These are phyloP conservation scores for Dryobota labecula DNA, from an alignment of 2,888 invertebrate species.

Conservation along the genomic window DNA sequence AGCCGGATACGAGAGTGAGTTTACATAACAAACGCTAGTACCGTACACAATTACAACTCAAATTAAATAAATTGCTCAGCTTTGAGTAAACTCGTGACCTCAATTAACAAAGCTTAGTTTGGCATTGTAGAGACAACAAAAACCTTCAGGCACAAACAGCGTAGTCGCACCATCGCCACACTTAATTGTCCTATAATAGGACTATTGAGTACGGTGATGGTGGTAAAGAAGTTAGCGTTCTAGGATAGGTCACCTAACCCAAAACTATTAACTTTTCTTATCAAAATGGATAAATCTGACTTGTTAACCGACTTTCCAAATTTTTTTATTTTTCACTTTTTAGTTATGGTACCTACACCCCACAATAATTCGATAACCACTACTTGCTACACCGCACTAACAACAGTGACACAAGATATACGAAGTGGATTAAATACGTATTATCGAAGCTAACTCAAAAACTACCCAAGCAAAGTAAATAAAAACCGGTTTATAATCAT, in stretches of 20 bases:
- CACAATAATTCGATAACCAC: too few relatives aligned
- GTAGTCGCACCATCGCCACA: slow-evolving; percentile 1
- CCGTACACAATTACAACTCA: slow-evolving; percentile 58
- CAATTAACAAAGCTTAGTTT: slow-evolving; percentile 43
- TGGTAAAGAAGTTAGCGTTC: not conserved
- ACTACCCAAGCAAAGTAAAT: too few relatives aligned
- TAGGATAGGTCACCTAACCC: not conserved
- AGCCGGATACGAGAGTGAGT: slow-evolving; percentile 82
- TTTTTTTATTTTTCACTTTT: too few relatives aligned
- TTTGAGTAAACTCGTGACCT: slow-evolving; percentile 54
- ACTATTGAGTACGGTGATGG: not conserved
- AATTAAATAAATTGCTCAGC: slow-evolving; percentile 57
- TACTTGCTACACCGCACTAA: too few relatives aligned
- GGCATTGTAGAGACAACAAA: slow-evolving; percentile 27
- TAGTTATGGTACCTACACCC: too few relatives aligned
- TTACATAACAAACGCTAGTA: slow-evolving; percentile 75
- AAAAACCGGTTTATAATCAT: too few relatives aligned
- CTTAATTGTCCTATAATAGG: not conserved
- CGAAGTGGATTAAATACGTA: too few relatives aligned
- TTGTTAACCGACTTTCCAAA: not conserved
- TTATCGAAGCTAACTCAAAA: too few relatives aligned
- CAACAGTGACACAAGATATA: too few relatives aligned
- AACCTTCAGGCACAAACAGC: slow-evolving; percentile 24
- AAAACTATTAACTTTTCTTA: not conserved
- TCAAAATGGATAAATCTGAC: not conserved